A percentile compares a stretch with the other conserved stretches of the same genome.
Conservation (phyloP, 2,888 invertebrate species). For the Podotricha telesiphe region DNA sequence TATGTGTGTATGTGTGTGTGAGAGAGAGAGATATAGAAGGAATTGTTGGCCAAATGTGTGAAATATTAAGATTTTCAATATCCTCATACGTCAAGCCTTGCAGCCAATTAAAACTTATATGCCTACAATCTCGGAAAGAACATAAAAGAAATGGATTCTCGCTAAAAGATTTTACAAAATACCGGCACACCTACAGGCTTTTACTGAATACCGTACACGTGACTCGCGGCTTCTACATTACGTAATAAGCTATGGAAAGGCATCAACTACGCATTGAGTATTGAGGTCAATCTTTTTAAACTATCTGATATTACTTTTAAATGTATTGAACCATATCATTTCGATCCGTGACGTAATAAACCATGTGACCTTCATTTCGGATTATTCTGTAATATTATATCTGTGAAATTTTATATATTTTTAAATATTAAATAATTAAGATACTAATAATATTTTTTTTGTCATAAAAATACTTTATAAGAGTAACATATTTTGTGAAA, state of each 20-base stretch:
- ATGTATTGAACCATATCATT: constrained; percentile 9
- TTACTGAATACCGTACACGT: constrained; percentile 34
- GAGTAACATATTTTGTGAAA: neutral
- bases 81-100: no score
- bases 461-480: neutral
- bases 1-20: no score
- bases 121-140: no score
- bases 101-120: no score
- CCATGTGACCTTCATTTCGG: neutral
- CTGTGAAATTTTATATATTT: no score
- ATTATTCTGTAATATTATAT: neutral
- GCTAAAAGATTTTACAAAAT: neutral
- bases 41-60: no score
- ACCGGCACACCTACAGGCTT: constrained; percentile 30
- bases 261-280: constrained; percentile 34
- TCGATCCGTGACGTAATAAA: neutral
- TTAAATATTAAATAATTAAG: no score
- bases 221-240: constrained; percentile 34
- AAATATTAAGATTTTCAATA: no score
- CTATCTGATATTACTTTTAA: constrained; percentile 22
- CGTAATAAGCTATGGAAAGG: constrained; percentile 38
- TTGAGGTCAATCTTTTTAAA: constrained; percentile 35
- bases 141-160: neutral
- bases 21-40: no score
- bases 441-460: no score